Evolutionary conservation across 2,888 invertebrate species (phyloP), one percentile per base, ranked within the genome.

Genomic region (Frankliniella fusca): DNA sequence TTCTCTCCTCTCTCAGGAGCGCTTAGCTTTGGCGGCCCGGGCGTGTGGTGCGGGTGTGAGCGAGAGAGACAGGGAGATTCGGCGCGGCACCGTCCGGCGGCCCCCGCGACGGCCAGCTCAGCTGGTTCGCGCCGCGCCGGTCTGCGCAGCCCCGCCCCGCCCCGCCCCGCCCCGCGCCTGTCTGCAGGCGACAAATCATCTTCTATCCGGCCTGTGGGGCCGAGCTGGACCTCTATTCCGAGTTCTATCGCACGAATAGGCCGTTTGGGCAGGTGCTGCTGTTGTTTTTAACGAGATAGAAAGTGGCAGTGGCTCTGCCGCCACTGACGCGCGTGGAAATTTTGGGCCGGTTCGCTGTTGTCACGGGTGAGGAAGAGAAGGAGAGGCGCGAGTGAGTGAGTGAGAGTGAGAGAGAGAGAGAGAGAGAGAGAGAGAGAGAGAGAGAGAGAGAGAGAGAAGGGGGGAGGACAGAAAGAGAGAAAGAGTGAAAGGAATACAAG

Each of bases 341-440:
- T 38, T 38, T 38, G 38, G 38, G 38, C 3, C 38, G 38, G 38
- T 38, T 38, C 5, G 38, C 38, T 38, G 38, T 38, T 38, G 38
- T 38, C 38, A 38, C 38, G 5, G 54, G 5, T 7, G 70, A 70
- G n/a, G 23, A 3, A 70, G 65, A 65, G 65, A 65, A n/a, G 20
- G 20, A 65, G 65, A 65, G 65, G n/a, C n/a, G n/a, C 15, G 50
- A 11, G 50, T 50, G 50, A 50, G 54, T 15, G 54, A 54, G 12
- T 1, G 70, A 76, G 70, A 70, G 5, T 7, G 70, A 70, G n/a
- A 70, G 23, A 70, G 65, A 65, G 65, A 65, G 65, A 65, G 20
- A 65, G 65, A 65, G 65, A 65, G 65, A 65, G 65, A 65, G 65
- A 65, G 65, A 65, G 65, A 65, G 65, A 65, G 65, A 65, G 65